phyloP scores from a whole-genome alignment of 2,113 vertebrate genomes.

The Globicephala melas region DNA sequence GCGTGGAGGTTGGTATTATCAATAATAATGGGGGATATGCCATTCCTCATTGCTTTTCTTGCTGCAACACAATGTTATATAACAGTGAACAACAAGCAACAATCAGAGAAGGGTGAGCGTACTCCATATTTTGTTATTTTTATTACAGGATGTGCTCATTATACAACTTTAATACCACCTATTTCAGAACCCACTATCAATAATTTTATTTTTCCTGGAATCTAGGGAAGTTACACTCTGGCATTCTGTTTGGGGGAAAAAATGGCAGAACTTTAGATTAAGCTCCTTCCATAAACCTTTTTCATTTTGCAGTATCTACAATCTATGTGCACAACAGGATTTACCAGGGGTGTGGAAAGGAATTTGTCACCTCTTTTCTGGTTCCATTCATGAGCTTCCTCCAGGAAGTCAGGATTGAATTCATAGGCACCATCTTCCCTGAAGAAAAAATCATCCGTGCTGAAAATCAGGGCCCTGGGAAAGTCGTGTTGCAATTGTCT shows the following conservation, averaged over 20 bases:
- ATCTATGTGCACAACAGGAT: background rate
- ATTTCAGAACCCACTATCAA: constrained; percentile 5
- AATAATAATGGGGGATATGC: constrained; percentile 86
- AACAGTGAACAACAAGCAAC: constrained; percentile 62
- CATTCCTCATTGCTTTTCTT: constrained; percentile 85
- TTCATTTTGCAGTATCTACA: background rate
- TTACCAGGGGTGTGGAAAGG: background rate
- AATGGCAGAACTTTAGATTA: background rate
- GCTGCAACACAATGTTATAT: constrained; percentile 82
- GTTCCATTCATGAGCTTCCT: constrained; percentile 87
- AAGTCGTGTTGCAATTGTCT: constrained; percentile 83
- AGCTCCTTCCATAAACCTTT: background rate
- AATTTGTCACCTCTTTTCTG: constrained; percentile 83
- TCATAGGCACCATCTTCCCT: constrained; percentile 81
- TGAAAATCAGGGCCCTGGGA: constrained; percentile 83
- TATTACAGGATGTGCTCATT: background rate
- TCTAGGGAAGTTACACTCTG: background rate
- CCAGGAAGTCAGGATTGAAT: constrained; percentile 82
- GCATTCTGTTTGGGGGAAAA: background rate
- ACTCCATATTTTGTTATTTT: constrained; percentile 26
- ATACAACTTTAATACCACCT: background rate
- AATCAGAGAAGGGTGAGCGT: constrained; percentile 23
- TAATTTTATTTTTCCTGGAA: background rate
- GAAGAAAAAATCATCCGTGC: constrained; percentile 86
- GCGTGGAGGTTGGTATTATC: constrained; percentile 89